phyloP scores from a whole-genome alignment of 2,888 invertebrate genomes.

The Dastarcus helophoroides region DNA sequence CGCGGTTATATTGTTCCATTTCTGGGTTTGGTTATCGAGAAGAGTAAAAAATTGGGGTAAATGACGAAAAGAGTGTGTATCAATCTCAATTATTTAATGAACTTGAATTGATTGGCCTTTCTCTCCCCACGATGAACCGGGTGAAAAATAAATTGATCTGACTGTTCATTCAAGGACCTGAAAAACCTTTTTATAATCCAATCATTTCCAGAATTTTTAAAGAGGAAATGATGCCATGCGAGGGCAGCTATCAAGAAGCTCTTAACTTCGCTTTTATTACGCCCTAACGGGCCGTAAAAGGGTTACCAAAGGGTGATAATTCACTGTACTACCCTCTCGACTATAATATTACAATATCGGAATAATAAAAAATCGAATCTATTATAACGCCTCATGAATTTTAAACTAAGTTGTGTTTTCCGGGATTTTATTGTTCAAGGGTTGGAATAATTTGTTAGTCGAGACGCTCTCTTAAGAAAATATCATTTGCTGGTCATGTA shows the following conservation, averaged over 20 bases:
- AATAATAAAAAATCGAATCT: conserved; percentile 11
- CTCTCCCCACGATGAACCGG: too few species aligned
- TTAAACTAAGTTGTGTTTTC: too few species aligned
- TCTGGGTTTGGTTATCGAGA: too few species aligned
- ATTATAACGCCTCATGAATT: conserved; percentile 8
- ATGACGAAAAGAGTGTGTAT: too few species aligned
- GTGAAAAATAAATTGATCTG: conserved; percentile 7
- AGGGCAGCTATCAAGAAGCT: conserved; percentile 36
- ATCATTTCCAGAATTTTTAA: conserved; percentile 33
- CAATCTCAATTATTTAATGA: too few species aligned
- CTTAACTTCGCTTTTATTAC: conserved; percentile 38
- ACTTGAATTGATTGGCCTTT: too few species aligned
- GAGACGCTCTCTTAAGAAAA: too few species aligned
- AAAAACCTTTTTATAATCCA: conserved; percentile 25
- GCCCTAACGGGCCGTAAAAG: conserved; percentile 40
- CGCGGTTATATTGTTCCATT: too few species aligned
- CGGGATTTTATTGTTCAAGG: too few species aligned
- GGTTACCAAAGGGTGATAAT: conserved; percentile 37
- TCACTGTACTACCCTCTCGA: conserved; percentile 30
- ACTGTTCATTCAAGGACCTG: conserved; percentile 6
- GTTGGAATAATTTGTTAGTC: too few species aligned
- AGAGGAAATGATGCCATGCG: conserved; percentile 26
- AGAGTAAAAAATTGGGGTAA: too few species aligned
- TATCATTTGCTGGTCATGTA: too few species aligned
- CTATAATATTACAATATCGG: conserved; percentile 16